Evolutionary conservation across 1,140 invertebrate species (phyloP).

Genomic region (Diploscapter pachys): DNA sequence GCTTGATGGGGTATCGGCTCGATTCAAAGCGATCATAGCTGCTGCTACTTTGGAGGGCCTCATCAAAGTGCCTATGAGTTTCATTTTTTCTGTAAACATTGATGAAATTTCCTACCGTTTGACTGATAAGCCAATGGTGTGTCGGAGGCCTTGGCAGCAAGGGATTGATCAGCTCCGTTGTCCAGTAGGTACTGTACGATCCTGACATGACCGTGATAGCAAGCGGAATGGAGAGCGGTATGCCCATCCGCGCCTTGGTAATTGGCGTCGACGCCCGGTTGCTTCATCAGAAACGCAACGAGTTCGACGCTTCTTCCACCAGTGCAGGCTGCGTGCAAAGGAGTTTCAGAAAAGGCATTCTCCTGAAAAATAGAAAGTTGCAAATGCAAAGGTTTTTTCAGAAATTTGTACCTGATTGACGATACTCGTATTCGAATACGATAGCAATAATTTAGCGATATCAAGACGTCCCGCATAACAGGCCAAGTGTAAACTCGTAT

Average conservation of each 20-base stretch:
- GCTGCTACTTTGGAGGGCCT: slow-evolving; percentile 20
- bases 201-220: slow-evolving; percentile 63
- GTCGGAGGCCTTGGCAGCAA: slow-evolving; percentile 57
- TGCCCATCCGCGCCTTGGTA: slow-evolving; percentile 63
- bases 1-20: slow-evolving; percentile 22
- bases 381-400: not conserved
- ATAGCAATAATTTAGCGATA: slow-evolving; percentile 60
- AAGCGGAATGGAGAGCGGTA: slow-evolving; percentile 64
- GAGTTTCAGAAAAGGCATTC: slow-evolving; percentile 64
- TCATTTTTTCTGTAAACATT: not conserved
- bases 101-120: not conserved
- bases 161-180: slow-evolving; percentile 63
- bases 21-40: slow-evolving; percentile 23
- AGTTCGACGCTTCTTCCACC: slow-evolving; percentile 62
- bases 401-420: slow-evolving; percentile 49
- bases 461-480: slow-evolving; percentile 63
- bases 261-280: slow-evolving; percentile 62
- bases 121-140: not conserved
- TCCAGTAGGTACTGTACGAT: slow-evolving; percentile 63
- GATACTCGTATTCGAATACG: slow-evolving; percentile 37
- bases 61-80: not conserved
- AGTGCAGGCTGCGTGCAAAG: slow-evolving; percentile 63
- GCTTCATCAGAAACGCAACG: slow-evolving; percentile 62
- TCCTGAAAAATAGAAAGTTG: slow-evolving; percentile 45
- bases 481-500: slow-evolving; percentile 62